phyloP scores from a whole-genome alignment of 1,140 invertebrate genomes.

The Dendrolimus punctatus region DNA sequence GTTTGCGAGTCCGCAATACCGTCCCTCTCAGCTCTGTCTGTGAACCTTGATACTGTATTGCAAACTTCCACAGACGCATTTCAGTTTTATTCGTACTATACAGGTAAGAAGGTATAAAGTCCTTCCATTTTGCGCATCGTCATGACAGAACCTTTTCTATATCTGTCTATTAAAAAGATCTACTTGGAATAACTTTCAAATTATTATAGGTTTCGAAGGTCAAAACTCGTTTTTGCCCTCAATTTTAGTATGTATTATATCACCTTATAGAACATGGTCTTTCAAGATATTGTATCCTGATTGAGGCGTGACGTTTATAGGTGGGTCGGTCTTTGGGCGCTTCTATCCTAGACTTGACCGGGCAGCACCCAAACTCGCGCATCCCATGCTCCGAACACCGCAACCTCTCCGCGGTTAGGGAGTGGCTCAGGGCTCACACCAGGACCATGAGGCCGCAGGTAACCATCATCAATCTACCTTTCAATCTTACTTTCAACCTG shows the following conservation, averaged over 20 bases:
- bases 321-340: slow-evolving; percentile 86
- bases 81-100: no score
- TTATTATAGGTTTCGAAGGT: no score
- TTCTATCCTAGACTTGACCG: slow-evolving; percentile 86
- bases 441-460: slow-evolving; percentile 58
- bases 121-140: no score
- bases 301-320: slow-evolving; percentile 54
- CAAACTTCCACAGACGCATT: no score
- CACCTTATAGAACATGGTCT: background rate
- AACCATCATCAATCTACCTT: background rate
- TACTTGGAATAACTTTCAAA: no score
- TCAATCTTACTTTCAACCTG: no score
- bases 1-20: no score
- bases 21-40: no score
- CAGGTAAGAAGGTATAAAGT: no score
- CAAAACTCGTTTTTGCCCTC: background rate
- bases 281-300: background rate
- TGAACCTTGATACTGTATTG: no score
- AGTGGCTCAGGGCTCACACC: slow-evolving; percentile 75
- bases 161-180: no score
- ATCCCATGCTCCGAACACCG: slow-evolving; percentile 85
- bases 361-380: slow-evolving; percentile 85
- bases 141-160: no score
- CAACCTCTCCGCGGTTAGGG: slow-evolving; percentile 79
- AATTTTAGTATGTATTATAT: background rate